Percentiles rank a stretch among this genome's conserved stretches.
These are phyloP conservation scores for Mactra quadrangularis DNA, from an alignment of 1,140 invertebrate species.

Conservation along the genomic window DNA sequence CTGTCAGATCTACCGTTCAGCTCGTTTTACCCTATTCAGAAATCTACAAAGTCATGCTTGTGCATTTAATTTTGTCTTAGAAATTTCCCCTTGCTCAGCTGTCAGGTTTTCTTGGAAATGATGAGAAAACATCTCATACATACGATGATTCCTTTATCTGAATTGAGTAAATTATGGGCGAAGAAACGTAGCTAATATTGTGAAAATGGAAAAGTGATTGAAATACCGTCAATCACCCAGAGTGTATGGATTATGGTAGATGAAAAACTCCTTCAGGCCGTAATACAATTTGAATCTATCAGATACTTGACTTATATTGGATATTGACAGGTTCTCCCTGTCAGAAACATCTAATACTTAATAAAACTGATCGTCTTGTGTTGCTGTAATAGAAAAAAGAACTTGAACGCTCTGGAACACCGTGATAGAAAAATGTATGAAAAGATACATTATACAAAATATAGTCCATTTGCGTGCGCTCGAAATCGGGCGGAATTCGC, in stretches of 20 bases:
- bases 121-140: background rate
- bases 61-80: too few relatives aligned
- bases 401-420: background rate
- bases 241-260: conserved; percentile 41
- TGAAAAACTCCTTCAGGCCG: conserved; percentile 46
- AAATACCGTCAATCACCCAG: conserved; percentile 53
- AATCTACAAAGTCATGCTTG: too few relatives aligned
- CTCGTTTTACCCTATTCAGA: too few relatives aligned
- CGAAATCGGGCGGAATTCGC: too few relatives aligned
- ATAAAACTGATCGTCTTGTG: background rate
- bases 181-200: conserved; percentile 32
- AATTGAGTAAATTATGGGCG: too few relatives aligned
- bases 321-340: conserved; percentile 44
- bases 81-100: too few relatives aligned
- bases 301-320: conserved; percentile 49
- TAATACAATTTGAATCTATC: conserved; percentile 49
- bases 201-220: conserved; percentile 26
- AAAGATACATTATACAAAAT: too few relatives aligned
- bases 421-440: too few relatives aligned
- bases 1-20: too few relatives aligned
- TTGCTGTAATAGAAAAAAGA: background rate
- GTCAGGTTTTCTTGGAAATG: too few relatives aligned
- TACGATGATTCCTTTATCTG: too few relatives aligned
- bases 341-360: conserved; percentile 18
- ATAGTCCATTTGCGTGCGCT: too few relatives aligned